Base-by-base conservation (phyloP, 2,113 vertebrate genomes). In the Rhodinocichla rosea region DNA sequence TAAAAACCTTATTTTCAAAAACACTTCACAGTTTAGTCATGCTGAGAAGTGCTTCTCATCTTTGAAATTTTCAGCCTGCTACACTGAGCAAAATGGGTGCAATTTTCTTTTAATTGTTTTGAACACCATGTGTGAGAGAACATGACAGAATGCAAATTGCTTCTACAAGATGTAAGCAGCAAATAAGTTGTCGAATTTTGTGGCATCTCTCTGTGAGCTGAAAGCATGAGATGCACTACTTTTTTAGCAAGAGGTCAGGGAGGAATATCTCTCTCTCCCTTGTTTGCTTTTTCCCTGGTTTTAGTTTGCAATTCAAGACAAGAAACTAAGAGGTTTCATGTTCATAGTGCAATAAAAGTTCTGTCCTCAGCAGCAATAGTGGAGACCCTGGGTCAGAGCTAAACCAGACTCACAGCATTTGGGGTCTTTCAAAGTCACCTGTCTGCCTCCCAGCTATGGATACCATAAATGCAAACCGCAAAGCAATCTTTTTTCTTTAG, bases 61-160 rank as follows among this genome's bases (percentile, higher is more conserved):
- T 96, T 94, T 93, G 92, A 96, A 96, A 93, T 95, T 95, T 96
- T 96, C 93, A 94, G 90, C 87, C 69, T 94, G 97, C 89, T 96
- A 80, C 89, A 91, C 91, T 63, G 81, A 94, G 57, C 74, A 95
- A 97, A 96, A 97, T 95, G 92, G 91, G 74, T 96, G 90, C 96
- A 97, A 97, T 97, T 97, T 97, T 96, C 92, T 97, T 97, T 97
- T 97, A 97, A 97, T 97, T 97, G 96, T 97, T 94, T 96, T 84
- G 94, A 96, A 87, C 82, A 63, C 86, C 82, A 94, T 96, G 97
- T 97, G 96, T 92, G 90, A 94, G 77, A 95, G 86, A 95, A 97
- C 91, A 96, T 94, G 96, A 96, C 94, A 95, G 96, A 97, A 97
- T 91, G 94, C 86, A 97, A 97, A 97, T 97, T 96, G 90, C 83